Base-by-base conservation (phyloP, 2,797 vertebrate species). In the Onychomys arenicola region DNA sequence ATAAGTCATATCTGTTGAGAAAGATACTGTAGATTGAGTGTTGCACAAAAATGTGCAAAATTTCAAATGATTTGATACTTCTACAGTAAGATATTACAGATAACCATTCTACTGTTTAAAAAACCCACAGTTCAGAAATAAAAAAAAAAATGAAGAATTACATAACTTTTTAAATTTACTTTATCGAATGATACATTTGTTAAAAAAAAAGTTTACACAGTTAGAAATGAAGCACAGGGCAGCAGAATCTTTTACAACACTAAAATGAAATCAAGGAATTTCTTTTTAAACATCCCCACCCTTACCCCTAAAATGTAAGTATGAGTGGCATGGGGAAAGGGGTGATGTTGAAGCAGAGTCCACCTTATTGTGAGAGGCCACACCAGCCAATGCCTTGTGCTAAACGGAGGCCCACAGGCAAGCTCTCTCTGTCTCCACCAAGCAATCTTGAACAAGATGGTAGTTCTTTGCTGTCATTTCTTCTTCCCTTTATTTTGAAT, bases 221-320 rank as follows among this genome's bases (percentile, higher is more conserved):
- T 99, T 99, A 99, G 99, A 99, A 99, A 99, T 99, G 99, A 99
- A 99, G 99, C 99, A 99, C 99, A 99, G 99, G 99, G 99, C 99
- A 99, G 99, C 99, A 99, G 99, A 99, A 99, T 99, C 99, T 99
- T 99, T 99, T 99, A 99, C 99, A 99, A 99, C 99, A 99, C 99
- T 99, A 99, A 99, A 99, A 99, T 99, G 99, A 99, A 99, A 99
- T 99, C 98, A 99, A 99, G 98, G 98, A 99, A 99, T 99, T 99
- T 97, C 96, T 98, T 98, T 99, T 99, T 98, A 98, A 98, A 99
- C 98, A 98, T 98, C 98, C 98, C 98, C 98, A 98, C 98, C 97
- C 98, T 97, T 57, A 69, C 78, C 86, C 90, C 98, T 99, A 98
- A 98, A 98, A 99, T 99, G 98, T 99, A 99, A 98, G 98, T 96